Percentiles rank a stretch among this genome's conserved stretches.
Evolutionary conservation across 30 jellyfish, hydroid and myxozoan genomes (phyloP).

Genomic region (Turritopsis dohrnii): DNA sequence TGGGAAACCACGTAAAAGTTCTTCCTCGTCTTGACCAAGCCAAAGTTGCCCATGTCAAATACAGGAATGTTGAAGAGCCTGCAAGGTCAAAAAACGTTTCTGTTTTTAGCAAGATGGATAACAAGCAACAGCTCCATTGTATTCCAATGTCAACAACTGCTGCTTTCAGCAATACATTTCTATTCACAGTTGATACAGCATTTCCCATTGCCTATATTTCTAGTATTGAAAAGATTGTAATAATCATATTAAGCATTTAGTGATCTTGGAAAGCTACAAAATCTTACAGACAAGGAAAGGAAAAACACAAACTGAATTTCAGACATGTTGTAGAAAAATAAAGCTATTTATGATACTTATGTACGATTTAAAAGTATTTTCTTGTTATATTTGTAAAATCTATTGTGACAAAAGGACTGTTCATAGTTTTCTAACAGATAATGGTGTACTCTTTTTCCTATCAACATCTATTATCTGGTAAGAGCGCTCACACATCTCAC

Average conservation of each 20-base stretch:
- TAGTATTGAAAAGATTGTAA: not conserved
- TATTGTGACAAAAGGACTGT: no score
- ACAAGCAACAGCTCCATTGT: conserved; percentile 75
- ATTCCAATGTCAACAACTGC: conserved; percentile 70
- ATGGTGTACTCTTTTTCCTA: no score
- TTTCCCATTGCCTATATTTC: conserved; percentile 19
- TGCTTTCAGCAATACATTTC: conserved; percentile 41
- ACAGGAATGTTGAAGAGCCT: conserved; percentile 84
- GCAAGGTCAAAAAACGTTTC: conserved; percentile 88
- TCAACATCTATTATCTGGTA: no score
- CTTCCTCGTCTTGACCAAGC: conserved; percentile 50
- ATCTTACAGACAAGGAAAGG: no score
- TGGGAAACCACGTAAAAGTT: conserved; percentile 30
- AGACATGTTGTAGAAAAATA: no score
- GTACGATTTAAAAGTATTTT: no score
- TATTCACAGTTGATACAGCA: conserved; percentile 11
- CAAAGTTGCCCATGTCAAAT: conserved; percentile 75
- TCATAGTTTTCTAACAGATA: no score
- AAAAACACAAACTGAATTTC: no score
- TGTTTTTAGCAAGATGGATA: conserved; percentile 72
- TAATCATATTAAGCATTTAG: no score
- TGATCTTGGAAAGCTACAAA: not conserved
- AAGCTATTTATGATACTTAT: no score
- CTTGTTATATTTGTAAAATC: no score
- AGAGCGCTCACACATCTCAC: no score